These are phyloP conservation scores for Philaethria dido DNA, from an alignment of 2,888 invertebrate species.

Conservation along the genomic window DNA sequence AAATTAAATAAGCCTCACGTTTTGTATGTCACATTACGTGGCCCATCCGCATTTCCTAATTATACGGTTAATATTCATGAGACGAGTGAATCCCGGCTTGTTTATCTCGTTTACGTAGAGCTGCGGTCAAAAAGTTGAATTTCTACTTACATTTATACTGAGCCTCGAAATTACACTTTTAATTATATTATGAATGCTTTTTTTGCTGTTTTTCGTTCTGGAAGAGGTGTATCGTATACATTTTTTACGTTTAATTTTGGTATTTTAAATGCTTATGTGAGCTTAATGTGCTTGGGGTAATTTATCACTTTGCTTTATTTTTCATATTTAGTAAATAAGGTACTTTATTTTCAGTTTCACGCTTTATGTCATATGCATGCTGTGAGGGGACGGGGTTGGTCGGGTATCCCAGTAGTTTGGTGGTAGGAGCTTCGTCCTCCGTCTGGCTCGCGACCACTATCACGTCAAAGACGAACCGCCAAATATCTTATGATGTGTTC, in stretches of 20 bases:
- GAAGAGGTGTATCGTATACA: neutral
- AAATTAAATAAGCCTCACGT: constrained; percentile 31
- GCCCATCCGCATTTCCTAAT: constrained; percentile 35
- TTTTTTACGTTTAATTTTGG: neutral
- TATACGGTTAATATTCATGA: constrained; percentile 36
- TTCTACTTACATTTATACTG: constrained; percentile 14
- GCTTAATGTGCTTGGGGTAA: too few relatives aligned
- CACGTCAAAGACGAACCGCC: too few relatives aligned
- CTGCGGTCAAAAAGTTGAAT: constrained; percentile 28
- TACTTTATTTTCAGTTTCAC: too few relatives aligned
- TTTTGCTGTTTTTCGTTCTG: neutral
- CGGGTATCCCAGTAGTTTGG: too few relatives aligned
- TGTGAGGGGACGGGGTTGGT: too few relatives aligned
- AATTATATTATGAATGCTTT: constrained; percentile 16
- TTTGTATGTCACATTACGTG: constrained; percentile 35
- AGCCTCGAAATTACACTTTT: constrained; percentile 19
- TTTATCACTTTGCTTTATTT: too few relatives aligned
- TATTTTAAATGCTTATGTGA: neutral
- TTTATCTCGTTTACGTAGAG: constrained; percentile 29
- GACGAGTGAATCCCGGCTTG: constrained; percentile 30
- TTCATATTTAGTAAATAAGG: too few relatives aligned
- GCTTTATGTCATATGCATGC: too few relatives aligned
- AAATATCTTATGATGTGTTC: too few relatives aligned
- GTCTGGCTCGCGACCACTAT: too few relatives aligned
- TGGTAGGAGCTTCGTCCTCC: too few relatives aligned